Evolutionary conservation across 2,113 vertebrate species (phyloP).

Genomic region (Nothocercus nigrocapillus): DNA sequence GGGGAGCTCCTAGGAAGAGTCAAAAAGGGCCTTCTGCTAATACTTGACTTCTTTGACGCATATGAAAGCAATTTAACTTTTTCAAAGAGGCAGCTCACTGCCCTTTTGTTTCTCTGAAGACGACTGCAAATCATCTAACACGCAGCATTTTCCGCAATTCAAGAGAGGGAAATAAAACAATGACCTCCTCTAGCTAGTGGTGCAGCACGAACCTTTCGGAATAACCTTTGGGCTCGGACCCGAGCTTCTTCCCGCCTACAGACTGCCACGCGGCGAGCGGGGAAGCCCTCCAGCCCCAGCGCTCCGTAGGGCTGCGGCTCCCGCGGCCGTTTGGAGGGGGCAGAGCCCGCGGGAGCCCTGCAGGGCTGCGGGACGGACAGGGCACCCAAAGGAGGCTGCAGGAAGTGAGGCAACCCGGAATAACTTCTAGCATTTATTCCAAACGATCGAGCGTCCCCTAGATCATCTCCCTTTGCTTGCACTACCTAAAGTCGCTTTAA

Average conservation of each 20-base stretch:
- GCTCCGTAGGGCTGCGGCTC: not conserved
- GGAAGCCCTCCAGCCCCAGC: not conserved
- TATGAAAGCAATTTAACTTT: slow-evolving; percentile 54
- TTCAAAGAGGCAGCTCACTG: slow-evolving; percentile 22
- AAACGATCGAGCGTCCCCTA: not conserved
- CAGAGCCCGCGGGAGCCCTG: not conserved
- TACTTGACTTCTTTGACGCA: slow-evolving; percentile 42
- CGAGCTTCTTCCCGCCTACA: not conserved
- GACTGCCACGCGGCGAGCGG: not conserved
- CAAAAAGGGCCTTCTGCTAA: not conserved
- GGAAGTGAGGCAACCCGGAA: not conserved
- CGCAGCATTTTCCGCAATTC: not conserved
- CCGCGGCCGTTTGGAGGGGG: rapidly evolving
- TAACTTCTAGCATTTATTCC: not conserved
- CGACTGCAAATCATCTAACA: slow-evolving; percentile 42
- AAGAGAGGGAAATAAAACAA: slow-evolving; percentile 23
- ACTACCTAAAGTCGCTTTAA: rapidly evolving
- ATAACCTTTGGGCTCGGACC: not conserved
- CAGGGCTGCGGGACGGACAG: not conserved
- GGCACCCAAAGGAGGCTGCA: not conserved
- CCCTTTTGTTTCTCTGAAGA: slow-evolving; percentile 59
- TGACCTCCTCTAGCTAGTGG: not conserved
- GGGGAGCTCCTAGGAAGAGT: not conserved
- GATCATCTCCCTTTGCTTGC: rapidly evolving
- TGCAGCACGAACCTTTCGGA: not conserved